phyloP scores from a whole-genome alignment of 2,797 vertebrate species.

The Lycodopsis pacificus region DNA sequence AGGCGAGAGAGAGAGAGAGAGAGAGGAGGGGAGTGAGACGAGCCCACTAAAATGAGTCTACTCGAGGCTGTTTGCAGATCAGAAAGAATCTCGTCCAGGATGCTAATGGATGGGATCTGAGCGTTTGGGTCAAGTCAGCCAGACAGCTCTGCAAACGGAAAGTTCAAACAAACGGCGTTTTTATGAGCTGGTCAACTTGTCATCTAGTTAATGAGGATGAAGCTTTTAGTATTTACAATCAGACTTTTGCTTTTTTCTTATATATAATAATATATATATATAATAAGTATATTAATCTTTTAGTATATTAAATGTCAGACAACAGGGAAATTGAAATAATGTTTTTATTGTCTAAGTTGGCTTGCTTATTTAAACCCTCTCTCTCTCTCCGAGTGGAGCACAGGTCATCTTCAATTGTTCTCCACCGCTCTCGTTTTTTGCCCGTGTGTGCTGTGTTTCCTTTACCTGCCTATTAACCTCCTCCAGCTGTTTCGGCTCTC shows the following conservation, averaged over 20 bases:
- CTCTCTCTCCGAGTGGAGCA: neutral
- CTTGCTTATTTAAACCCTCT: neutral
- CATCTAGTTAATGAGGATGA: slow-evolving; percentile 42
- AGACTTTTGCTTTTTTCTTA: slow-evolving; percentile 22
- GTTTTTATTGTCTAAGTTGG: neutral
- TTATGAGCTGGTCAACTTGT: slow-evolving; percentile 40
- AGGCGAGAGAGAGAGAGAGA: slow-evolving; percentile 69
- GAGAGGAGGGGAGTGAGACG: slow-evolving; percentile 71
- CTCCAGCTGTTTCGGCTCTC: neutral
- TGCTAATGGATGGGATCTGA: slow-evolving; percentile 81
- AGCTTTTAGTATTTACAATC: slow-evolving; percentile 37
- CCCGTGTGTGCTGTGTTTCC: neutral
- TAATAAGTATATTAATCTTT: slow-evolving; percentile 11
- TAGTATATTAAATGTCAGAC: neutral
- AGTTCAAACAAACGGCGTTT: slow-evolving; percentile 56
- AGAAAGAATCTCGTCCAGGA: slow-evolving; percentile 80
- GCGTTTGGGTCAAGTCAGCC: slow-evolving; percentile 55
- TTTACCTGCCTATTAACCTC: neutral
- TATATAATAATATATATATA: slow-evolving; percentile 1
- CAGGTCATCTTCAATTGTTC: neutral
- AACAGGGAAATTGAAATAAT: neutral
- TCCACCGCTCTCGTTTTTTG: neutral
- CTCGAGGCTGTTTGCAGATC: slow-evolving; percentile 85
- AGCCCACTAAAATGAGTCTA: slow-evolving; percentile 83
- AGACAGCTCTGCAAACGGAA: slow-evolving; percentile 52